Evolutionary conservation across 1,140 invertebrate species (phyloP), one percentile per base, ranked within the genome.

Genomic region (Eupristina koningsbergeri): DNA sequence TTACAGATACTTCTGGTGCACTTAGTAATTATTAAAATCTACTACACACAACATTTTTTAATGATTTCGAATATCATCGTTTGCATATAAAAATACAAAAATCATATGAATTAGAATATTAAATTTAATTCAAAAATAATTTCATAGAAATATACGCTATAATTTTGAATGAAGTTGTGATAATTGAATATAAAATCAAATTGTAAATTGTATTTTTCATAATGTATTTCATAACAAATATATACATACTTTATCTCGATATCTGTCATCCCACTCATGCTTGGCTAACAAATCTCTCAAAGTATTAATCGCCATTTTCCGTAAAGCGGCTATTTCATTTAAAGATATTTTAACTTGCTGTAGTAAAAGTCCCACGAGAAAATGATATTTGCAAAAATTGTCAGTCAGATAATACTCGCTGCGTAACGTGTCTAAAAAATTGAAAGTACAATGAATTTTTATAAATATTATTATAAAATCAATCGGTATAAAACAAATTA

Each of bases 261-360:
- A 99, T 84, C 98, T 93, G 89, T 97, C 96, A 92, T 99, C 98
- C 88, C 98, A 94, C 87, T 98, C 96, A 92, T 99, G 98, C 91
- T 99, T 99, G 0, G 97, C 97, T 71, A 99, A 92, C 83, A 98
- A 91, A 92, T 98, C 96, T 84, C 97, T 94, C 39, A 99, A 93
- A 22, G 97, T 96, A 36, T 92, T 92, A 80, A 99, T 94, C 0
- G 97, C 97, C 53, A 95, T 93, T 84, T 95, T 95, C 9, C 98
- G 93, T 80, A 98, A 96, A 85, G 97, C 95, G 7, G 94, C 93
- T 9, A 97, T 94, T 91, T 98, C 97, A 85, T 96, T 96, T 3
- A 99, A 93, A 0, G 97, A 96, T 31, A 95, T 94, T 88, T 95
- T 94, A 1, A 98, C 94, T 88, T 96, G 94, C 91, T 95, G 94